Evolutionary conservation across 2,113 vertebrate genomes (phyloP).

Genomic region (Myotis davidii): DNA sequence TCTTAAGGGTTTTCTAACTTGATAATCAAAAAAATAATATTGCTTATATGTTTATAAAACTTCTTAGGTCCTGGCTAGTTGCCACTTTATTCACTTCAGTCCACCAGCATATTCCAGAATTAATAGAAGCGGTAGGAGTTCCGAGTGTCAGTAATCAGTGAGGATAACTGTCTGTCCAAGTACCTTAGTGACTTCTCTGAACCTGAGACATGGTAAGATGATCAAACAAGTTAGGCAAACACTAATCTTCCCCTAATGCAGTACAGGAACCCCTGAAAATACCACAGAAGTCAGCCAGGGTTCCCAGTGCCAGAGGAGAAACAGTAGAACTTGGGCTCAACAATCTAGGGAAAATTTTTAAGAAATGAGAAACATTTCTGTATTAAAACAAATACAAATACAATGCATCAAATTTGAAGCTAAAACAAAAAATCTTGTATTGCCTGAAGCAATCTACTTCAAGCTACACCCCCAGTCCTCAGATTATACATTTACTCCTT

Average conservation of each 20-base stretch:
- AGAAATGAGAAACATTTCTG: slow-evolving; percentile 6
- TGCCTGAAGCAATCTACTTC: not conserved
- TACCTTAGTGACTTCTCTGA: not conserved
- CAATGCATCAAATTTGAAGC: not conserved
- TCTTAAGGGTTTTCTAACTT: not conserved
- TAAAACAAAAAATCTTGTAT: not conserved
- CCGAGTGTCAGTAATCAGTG: not conserved
- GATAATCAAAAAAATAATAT: not conserved
- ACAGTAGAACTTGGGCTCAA: not conserved
- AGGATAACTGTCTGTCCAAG: not conserved
- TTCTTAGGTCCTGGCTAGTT: not conserved
- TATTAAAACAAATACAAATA: not conserved
- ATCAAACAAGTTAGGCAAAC: not conserved
- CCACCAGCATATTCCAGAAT: not conserved
- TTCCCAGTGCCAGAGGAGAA: not conserved
- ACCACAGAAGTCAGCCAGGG: not conserved
- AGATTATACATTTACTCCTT: not conserved
- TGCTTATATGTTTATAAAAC: not conserved
- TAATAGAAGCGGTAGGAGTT: not conserved
- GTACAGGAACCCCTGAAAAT: not conserved
- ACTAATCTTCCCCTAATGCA: not conserved
- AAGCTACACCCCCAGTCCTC: not conserved
- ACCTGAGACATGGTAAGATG: not conserved
- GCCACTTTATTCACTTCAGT: not conserved
- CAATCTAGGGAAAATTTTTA: not conserved